phyloP scores from a whole-genome alignment of 2,797 vertebrate genomes.

The Cryptoblepharus egeriae region DNA sequence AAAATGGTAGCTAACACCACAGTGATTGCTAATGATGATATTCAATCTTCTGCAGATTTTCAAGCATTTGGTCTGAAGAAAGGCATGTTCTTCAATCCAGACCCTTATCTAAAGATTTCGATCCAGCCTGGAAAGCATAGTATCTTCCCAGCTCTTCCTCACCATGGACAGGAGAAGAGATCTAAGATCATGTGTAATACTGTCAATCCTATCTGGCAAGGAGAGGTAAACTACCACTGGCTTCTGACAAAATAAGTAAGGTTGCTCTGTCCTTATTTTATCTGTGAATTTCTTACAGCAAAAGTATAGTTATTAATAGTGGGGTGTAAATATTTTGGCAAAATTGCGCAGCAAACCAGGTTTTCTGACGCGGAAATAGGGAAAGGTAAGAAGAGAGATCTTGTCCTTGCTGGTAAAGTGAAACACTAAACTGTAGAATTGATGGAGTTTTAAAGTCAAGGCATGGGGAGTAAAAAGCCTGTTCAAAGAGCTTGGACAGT shows the following conservation, averaged over 20 bases:
- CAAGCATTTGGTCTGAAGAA: conserved; percentile 96
- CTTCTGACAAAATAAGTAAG: background rate
- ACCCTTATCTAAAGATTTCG: conserved; percentile 96
- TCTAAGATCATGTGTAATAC: conserved; percentile 93
- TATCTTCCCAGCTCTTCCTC: conserved; percentile 93
- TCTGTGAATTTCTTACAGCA: conserved; percentile 4
- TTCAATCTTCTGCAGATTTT: conserved; percentile 81
- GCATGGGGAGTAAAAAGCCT: no score
- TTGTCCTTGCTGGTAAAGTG: background rate
- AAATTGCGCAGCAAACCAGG: background rate
- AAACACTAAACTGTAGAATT: background rate
- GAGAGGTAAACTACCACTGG: conserved; percentile 76
- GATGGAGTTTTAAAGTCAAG: no score
- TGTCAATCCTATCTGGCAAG: conserved; percentile 89
- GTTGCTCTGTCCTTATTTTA: background rate
- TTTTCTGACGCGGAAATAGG: background rate
- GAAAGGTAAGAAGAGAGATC: background rate
- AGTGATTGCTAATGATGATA: conserved; percentile 41
- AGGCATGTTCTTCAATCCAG: conserved; percentile 99
- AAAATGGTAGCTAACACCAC: background rate
- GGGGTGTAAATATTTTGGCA: background rate
- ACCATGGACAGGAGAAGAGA: conserved; percentile 97
- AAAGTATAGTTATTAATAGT: background rate
- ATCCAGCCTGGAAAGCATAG: conserved; percentile 97
- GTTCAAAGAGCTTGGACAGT: no score